Base-by-base conservation (phyloP, 2,113 vertebrate species). In the Beaufortia kweichowensis region DNA sequence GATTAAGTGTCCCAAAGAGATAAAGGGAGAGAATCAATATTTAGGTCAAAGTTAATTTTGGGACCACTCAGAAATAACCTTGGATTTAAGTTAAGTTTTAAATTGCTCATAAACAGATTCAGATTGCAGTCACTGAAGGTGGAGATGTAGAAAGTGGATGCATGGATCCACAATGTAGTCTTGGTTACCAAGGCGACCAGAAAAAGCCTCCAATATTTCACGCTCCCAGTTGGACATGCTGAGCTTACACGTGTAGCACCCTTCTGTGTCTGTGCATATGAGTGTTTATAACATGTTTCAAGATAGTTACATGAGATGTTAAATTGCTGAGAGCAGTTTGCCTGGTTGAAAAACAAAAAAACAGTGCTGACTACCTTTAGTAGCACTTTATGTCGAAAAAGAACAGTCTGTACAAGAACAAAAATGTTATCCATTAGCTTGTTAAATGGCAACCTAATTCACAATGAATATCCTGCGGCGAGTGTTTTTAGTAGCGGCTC, bases 121-220 rank as follows among this genome's bases (percentile, higher is more conserved):
- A 14, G 56, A 9, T 59, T 24, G 23, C 23, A 28, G 10, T 50
- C 1, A 43, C 23, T 71, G 11, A 57, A 24, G 5, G 9, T 26
- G 62, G 24, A 66, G 64, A 55, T 26, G 12, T 55, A 6, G 53
- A 57, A 11, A n/a, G 33, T 56, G 24, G 48, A 11, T 15, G 24
- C 48, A 66, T 55, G 41, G 28, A 43, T 63, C 7, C 19, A 28
- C 17, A 78, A 39, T 53, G 33, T n/a, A 17, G 23, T 50, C 12
- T 39, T 28, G 15, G 67, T 71, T 41, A 71, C 76, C 67, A 72
- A 62, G 66, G 76, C 71, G 77, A 63, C 67, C 43, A 62, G 57
- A 31, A 66, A 76, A 67, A 66, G 31, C 23, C 17, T 67, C 39
- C 46, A 33, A 10, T 28, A 2, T 8, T 8, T 15, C 35, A 39